A percentile compares a stretch with the other conserved stretches of the same genome.
Conservation (phyloP, 2,113 vertebrate species). For the Odontesthes bonariensis region DNA sequence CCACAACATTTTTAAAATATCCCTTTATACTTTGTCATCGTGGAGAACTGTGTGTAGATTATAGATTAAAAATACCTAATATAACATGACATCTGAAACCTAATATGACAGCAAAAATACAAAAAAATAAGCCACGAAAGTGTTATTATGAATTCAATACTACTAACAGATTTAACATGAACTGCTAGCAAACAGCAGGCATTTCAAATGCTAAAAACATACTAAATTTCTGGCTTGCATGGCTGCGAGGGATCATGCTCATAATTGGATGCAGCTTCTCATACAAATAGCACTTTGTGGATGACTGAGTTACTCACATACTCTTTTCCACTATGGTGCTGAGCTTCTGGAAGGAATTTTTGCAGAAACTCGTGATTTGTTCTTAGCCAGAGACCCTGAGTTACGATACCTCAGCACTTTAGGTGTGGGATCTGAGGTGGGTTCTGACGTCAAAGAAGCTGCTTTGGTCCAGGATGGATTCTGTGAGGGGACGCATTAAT, state of each 20-base stretch:
- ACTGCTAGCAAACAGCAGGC: slow-evolving; percentile 11
- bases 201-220: background rate
- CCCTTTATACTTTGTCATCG: no score
- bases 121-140: no score
- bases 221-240: background rate
- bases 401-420: slow-evolving; percentile 49
- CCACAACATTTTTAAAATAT: no score
- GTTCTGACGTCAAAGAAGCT: slow-evolving; percentile 40
- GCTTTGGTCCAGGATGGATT: slow-evolving; percentile 12
- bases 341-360: slow-evolving; percentile 33
- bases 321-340: slow-evolving; percentile 7
- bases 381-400: slow-evolving; percentile 25
- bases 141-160: background rate
- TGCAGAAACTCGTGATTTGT: slow-evolving; percentile 27
- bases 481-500: slow-evolving; percentile 19
- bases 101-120: no score
- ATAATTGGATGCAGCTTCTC: slow-evolving; percentile 62
- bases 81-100: no score
- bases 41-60: no score
- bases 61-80: no score
- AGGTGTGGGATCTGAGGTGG: slow-evolving; percentile 58
- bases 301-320: slow-evolving; percentile 41
- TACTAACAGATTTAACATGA: no score
- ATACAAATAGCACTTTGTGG: slow-evolving; percentile 69
- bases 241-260: slow-evolving; percentile 34